A percentile compares a stretch with the other conserved stretches of the same genome.
phyloP scores from a whole-genome alignment of 2,797 vertebrate species.

The Alcedo atthis region DNA sequence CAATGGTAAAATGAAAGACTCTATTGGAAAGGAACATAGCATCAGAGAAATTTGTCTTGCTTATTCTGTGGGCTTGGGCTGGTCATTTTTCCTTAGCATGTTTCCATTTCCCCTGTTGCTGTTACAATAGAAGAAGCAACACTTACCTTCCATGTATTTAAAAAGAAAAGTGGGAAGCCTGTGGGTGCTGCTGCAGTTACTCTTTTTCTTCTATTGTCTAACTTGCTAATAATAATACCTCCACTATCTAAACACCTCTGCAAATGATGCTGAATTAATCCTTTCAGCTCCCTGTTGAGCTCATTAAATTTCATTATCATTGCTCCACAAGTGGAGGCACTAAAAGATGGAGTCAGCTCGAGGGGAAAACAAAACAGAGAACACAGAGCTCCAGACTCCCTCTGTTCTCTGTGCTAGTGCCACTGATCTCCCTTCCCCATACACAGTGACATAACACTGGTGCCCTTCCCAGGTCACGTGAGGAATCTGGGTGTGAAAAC shows the following conservation, averaged over 20 bases:
- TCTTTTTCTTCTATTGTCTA: constrained; percentile 17
- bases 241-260: constrained; percentile 31
- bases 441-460: fast-evolving
- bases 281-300: constrained; percentile 57
- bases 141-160: background rate
- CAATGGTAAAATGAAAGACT: background rate
- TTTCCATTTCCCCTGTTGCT: background rate
- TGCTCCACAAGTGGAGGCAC: constrained; percentile 33
- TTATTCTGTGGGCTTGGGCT: background rate
- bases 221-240: constrained; percentile 7
- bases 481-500: background rate
- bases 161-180: background rate
- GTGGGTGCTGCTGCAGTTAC: constrained; percentile 10
- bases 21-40: background rate
- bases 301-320: constrained; percentile 55
- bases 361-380: constrained; percentile 7
- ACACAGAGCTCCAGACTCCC: background rate
- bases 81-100: background rate
- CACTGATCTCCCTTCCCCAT: background rate
- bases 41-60: background rate
- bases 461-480: background rate
- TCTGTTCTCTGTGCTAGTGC: background rate
- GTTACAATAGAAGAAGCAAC: background rate
- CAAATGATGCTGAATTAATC: constrained; percentile 58
- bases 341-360: constrained; percentile 26